Conservation (phyloP, 1,140 invertebrate species). For the Drosophila gunungcola region DNA sequence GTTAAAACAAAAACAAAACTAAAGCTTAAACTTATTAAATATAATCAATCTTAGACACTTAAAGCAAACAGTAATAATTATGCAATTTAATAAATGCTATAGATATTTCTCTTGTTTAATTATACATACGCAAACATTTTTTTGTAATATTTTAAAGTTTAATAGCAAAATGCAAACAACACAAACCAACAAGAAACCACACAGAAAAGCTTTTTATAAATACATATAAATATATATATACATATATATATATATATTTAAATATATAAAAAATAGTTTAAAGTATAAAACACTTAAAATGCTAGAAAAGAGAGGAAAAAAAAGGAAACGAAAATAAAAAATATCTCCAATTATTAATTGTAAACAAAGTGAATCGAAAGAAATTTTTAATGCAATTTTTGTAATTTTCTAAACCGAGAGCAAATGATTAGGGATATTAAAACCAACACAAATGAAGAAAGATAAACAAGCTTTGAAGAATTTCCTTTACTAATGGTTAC, state of each 20-base stretch:
- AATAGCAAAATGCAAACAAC: conserved; percentile 54
- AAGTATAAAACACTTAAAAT: conserved; percentile 31
- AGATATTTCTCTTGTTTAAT: conserved; percentile 26
- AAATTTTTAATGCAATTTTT: conserved; percentile 51
- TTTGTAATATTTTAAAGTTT: conserved; percentile 49
- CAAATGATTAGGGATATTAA: conserved; percentile 27
- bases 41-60: conserved; percentile 33
- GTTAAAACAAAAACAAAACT: conserved; percentile 11
- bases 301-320: conserved; percentile 18
- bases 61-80: conserved; percentile 15
- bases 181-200: conserved; percentile 39
- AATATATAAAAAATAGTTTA: conserved; percentile 38
- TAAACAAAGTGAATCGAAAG: conserved; percentile 41
- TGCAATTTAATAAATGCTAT: conserved; percentile 27
- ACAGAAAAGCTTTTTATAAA: conserved; percentile 64
- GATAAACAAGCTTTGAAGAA: conserved; percentile 6
- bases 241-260: conserved; percentile 46
- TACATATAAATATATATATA: conserved; percentile 49
- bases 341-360: conserved; percentile 41
- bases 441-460: conserved; percentile 16
- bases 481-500: conserved; percentile 33
- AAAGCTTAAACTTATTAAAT: conserved; percentile 27
- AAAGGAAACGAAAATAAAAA: conserved; percentile 16
- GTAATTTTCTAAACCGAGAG: conserved; percentile 53
- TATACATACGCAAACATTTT: conserved; percentile 30